Conservation (phyloP, 1,140 invertebrate genomes). For the Limonius californicus region DNA sequence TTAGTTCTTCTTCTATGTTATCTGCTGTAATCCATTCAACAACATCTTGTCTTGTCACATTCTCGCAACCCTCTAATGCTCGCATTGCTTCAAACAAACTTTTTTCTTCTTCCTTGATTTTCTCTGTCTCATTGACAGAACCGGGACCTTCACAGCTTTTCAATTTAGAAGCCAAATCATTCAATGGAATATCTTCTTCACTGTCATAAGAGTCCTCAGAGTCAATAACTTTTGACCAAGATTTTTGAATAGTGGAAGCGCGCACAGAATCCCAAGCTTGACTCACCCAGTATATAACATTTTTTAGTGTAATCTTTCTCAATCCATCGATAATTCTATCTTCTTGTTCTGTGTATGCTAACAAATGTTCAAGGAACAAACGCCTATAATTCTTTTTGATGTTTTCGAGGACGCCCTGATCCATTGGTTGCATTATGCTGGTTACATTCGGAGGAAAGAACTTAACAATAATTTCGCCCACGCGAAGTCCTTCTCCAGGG, state of each 20-base stretch:
- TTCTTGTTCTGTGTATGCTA: not conserved
- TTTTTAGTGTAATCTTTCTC: not conserved
- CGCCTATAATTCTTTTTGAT: slow-evolving; percentile 16
- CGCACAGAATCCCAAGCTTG: too few species aligned
- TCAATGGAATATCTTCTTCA: not conserved
- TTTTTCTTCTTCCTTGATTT: slow-evolving; percentile 18
- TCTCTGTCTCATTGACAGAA: slow-evolving; percentile 8
- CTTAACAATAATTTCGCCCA: slow-evolving; percentile 31
- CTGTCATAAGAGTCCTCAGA: too few species aligned
- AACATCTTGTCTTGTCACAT: not conserved
- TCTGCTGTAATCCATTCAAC: slow-evolving; percentile 3
- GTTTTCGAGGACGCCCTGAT: slow-evolving; percentile 41
- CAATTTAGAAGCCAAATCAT: not conserved
- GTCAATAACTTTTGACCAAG: too few species aligned
- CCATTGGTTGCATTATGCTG: slow-evolving; percentile 41
- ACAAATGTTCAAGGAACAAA: not conserved
- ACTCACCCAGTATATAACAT: slow-evolving; percentile 1
- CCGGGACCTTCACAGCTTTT: not conserved
- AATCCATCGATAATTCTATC: not conserved
- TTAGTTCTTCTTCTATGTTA: slow-evolving; percentile 11
- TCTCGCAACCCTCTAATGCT: slow-evolving; percentile 18
- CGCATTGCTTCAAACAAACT: slow-evolving; percentile 15
- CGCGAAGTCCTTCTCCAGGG: not conserved
- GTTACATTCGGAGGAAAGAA: slow-evolving; percentile 40
- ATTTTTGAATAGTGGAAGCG: too few species aligned